Percentiles rank a stretch among this genome's conserved stretches.
These are phyloP conservation scores for Rhingia rostrata DNA, from an alignment of 2,888 invertebrate species.

Conservation along the genomic window DNA sequence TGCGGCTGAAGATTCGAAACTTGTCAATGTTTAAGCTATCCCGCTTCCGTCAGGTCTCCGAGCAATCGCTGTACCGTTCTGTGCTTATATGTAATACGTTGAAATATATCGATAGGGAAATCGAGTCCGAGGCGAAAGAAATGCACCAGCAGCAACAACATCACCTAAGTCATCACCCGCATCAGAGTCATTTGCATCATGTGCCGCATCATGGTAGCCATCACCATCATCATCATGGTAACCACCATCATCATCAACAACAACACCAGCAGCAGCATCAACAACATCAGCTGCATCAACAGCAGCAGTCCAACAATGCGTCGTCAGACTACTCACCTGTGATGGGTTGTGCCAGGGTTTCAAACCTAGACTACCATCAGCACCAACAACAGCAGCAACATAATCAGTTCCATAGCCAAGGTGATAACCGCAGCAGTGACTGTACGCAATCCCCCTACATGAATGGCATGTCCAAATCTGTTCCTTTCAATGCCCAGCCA, in stretches of 20 bases:
- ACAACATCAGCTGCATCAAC: conserved; percentile 72
- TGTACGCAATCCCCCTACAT: conserved; percentile 67
- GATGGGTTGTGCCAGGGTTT: conserved; percentile 79
- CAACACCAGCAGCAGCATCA: conserved; percentile 63
- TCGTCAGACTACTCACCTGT: conserved; percentile 76
- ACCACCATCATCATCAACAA: conserved; percentile 74
- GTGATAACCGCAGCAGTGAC: conserved; percentile 63
- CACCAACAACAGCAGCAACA: conserved; percentile 77
- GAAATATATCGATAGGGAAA: conserved; percentile 93
- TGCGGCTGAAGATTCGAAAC: conserved; percentile 94
- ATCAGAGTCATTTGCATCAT: conserved; percentile 78
- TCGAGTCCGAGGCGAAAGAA: conserved; percentile 88
- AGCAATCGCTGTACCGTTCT: conserved; percentile 93
- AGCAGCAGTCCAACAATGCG: conserved; percentile 69
- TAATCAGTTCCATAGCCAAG: conserved; percentile 77
- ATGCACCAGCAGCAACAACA: conserved; percentile 79
- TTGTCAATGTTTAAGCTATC: conserved; percentile 96
- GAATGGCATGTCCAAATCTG: conserved; percentile 62
- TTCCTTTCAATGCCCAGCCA: conserved; percentile 68
- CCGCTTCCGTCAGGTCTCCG: conserved; percentile 93
- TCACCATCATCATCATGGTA: conserved; percentile 75
- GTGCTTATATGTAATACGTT: conserved; percentile 97
- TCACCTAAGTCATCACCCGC: conserved; percentile 75
- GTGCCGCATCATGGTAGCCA: conserved; percentile 77
- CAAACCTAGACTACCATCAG: conserved; percentile 80